Evolutionary conservation across 2,797 vertebrate genomes (phyloP).

Genomic region (Heteromormyrus szaboi): DNA sequence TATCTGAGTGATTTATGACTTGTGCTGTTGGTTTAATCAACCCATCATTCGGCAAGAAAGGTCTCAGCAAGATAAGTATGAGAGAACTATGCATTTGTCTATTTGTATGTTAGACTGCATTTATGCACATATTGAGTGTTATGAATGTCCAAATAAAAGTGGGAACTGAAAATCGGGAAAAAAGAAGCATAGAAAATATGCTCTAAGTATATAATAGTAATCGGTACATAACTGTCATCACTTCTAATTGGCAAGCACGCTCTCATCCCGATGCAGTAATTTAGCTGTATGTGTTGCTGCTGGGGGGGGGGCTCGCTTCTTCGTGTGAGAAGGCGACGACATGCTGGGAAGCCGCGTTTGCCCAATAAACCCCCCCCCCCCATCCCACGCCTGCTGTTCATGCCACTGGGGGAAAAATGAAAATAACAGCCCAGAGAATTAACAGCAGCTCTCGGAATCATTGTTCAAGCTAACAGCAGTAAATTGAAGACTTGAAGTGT

Average conservation of each 20-base stretch:
- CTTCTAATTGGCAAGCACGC: background rate
- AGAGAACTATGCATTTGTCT: background rate
- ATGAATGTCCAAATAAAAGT: background rate
- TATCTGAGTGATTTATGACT: background rate
- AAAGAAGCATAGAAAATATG: background rate
- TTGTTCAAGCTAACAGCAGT: background rate
- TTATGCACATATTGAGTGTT: background rate
- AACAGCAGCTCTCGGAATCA: background rate
- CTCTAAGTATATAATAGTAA: background rate
- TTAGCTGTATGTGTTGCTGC: background rate
- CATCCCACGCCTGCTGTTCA: background rate
- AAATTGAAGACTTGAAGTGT: constrained; percentile 20
- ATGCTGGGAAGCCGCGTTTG: background rate
- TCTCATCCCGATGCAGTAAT: background rate
- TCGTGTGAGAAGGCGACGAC: background rate
- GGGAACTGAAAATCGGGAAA: background rate
- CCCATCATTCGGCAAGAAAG: background rate
- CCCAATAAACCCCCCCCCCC: background rate
- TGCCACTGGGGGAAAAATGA: background rate
- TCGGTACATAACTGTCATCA: background rate
- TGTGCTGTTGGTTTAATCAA: background rate
- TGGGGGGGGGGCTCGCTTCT: background rate
- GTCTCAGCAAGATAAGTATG: background rate
- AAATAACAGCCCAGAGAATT: background rate
- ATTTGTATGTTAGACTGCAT: background rate